Base-by-base conservation (phyloP, 2,888 invertebrate genomes). In the Aspidiotus destructor region DNA sequence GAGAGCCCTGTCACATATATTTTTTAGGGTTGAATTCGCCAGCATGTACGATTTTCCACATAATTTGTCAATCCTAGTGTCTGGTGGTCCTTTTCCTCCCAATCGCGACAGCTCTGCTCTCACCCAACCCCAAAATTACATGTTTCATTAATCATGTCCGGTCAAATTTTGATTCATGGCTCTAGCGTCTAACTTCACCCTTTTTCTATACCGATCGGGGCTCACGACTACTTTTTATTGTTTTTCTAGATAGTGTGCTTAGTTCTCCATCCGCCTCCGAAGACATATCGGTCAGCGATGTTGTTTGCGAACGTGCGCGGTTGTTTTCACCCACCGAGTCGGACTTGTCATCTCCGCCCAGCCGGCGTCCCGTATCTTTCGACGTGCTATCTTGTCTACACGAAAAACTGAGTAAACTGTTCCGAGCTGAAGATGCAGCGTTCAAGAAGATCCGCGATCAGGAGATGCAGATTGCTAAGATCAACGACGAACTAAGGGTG, bases 351-450 rank as follows among this genome's bases (percentile, higher is more conserved):
- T 55, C 54, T 9, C 41, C 55, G 6, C 16, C 41, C 40, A 17
- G 16, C 41, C 41, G 13, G 3, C 9, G 16, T 17, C 48, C 58
- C 11, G 57, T 62, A 8, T 44, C 61, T 9, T 42, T 41, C 8
- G 48, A 69, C 42, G 28, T 53, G 44, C 57, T 69, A 0, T 41
- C 54, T 13, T 69, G 69, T 60, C 44, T 69, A 10, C 54, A 57
- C 40, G 57, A 57, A 13, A 69, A 69, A 42, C 68, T 71, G 17
- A 68, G 69, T 8, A 70, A 69, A 64, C 63, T 71, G n/a, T 71
- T 67, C n/a, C 69, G 69, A 69, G 70, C 71, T 13, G 71, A 71
- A 68, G 71, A 71, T 11, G 71, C 71, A 40, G 69, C 70, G 53
- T 64, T 71, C 52, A 71, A 70, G 13, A 61, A 69, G 44, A 69